A percentile compares a stretch with the other conserved stretches of the same genome.
Conservation (phyloP, 2,888 invertebrate species). For the Nephrotoma appendiculata region DNA sequence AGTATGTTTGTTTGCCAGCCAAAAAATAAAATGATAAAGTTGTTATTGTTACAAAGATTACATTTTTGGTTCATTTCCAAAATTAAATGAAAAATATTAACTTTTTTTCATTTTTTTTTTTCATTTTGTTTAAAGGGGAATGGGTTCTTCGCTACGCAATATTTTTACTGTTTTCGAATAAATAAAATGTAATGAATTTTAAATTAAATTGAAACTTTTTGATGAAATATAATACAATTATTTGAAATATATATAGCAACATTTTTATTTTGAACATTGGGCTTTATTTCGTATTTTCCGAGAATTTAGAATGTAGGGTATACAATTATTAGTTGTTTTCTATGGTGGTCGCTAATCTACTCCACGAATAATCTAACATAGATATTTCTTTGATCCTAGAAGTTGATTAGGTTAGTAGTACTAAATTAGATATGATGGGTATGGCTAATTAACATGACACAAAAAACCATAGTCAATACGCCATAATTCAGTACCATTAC, state of each 20-base stretch:
- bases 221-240: not conserved
- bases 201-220: not conserved
- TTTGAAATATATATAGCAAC: not conserved
- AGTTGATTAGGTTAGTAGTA: not conserved
- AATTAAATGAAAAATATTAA: not conserved
- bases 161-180: not conserved
- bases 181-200: not conserved
- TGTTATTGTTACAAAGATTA: not conserved
- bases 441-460: not conserved
- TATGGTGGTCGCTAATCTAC: not conserved
- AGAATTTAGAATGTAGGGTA: not conserved
- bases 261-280: not conserved
- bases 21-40: not conserved
- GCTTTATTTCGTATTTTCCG: not conserved
- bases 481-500: not conserved
- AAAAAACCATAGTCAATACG: not conserved
- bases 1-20: not conserved
- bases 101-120: not conserved
- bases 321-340: not conserved
- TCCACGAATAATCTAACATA: not conserved
- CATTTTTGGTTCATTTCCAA: not conserved
- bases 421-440: not conserved
- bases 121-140: not conserved
- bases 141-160: not conserved
- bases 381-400: not conserved